Evolutionary conservation across 2,113 vertebrate genomes (phyloP).

Genomic region (Podiceps cristatus): DNA sequence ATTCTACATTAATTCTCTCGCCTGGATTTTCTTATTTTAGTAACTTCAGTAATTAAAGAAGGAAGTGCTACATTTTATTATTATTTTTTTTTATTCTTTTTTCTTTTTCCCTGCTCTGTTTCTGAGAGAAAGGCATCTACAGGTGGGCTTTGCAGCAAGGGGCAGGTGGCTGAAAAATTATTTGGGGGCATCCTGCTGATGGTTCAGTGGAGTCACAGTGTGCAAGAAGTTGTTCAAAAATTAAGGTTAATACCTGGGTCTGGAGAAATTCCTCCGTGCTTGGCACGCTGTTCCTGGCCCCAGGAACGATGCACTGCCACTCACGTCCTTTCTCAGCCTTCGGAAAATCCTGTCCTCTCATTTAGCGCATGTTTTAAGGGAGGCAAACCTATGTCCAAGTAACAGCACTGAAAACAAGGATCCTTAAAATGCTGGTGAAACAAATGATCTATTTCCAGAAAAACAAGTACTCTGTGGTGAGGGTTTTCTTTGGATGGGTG

Average conservation of each 20-base stretch:
- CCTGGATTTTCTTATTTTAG: background rate
- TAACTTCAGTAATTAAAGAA: background rate
- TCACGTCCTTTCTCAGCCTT: background rate
- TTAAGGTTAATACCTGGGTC: background rate
- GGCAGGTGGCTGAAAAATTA: background rate
- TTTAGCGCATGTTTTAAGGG: rapidly evolving
- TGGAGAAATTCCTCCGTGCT: background rate
- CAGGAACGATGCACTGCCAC: background rate
- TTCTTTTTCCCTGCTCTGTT: background rate
- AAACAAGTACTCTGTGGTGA: background rate
- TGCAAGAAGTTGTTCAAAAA: background rate
- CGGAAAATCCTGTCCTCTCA: background rate
- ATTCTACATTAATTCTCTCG: constrained; percentile 12
- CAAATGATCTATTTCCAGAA: background rate
- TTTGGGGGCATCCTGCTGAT: background rate
- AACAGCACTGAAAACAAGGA: background rate
- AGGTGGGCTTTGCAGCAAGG: background rate
- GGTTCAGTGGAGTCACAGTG: background rate
- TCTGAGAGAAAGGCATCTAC: background rate
- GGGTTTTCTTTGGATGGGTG: background rate
- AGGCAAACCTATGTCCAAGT: background rate
- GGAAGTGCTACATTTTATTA: background rate
- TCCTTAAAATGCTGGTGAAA: background rate
- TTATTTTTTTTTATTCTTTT: background rate
- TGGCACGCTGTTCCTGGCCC: background rate